Percentiles rank a stretch among this genome's conserved stretches.
These are phyloP conservation scores for Epizoanthus stellaris DNA, from an alignment of 92 coral and sea anemone species.

Conservation along the genomic window DNA sequence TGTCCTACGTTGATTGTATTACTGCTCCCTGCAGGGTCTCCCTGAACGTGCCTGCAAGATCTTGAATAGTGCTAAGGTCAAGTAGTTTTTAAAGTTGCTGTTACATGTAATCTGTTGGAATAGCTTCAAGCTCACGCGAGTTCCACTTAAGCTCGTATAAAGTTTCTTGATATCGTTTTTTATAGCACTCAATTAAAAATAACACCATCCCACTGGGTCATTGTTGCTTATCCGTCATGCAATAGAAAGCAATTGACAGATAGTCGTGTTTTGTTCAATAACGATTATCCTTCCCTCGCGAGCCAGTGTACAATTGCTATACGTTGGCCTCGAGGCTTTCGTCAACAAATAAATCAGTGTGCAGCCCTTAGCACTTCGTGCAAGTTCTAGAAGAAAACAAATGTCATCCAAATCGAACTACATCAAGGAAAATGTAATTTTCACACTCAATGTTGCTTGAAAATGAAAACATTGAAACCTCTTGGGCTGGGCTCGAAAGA, in stretches of 20 bases:
- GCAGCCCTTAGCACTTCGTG: too few relatives aligned
- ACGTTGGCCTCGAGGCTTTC: neutral
- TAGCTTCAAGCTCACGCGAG: neutral
- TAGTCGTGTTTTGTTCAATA: neutral
- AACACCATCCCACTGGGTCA: neutral
- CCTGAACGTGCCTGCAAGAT: neutral
- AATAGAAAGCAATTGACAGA: neutral
- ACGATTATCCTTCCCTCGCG: neutral
- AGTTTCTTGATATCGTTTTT: constrained; percentile 9
- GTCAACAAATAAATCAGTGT: too few relatives aligned
- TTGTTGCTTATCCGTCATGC: too few relatives aligned
- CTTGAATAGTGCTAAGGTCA: neutral
- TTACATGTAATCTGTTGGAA: neutral
- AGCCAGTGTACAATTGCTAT: neutral
- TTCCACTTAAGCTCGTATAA: neutral
- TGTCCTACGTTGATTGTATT: neutral
- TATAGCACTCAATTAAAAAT: neutral
- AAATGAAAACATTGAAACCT: too few relatives aligned
- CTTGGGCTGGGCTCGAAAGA: too few relatives aligned
- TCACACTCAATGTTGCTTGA: too few relatives aligned
- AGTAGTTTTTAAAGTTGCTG: neutral
- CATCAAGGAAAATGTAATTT: too few relatives aligned
- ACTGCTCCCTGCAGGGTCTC: neutral
- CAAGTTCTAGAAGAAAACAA: too few relatives aligned
- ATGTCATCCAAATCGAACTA: too few relatives aligned